Evolutionary conservation across 2,113 vertebrate species (phyloP).

Genomic region (Nansenia antarctica): DNA sequence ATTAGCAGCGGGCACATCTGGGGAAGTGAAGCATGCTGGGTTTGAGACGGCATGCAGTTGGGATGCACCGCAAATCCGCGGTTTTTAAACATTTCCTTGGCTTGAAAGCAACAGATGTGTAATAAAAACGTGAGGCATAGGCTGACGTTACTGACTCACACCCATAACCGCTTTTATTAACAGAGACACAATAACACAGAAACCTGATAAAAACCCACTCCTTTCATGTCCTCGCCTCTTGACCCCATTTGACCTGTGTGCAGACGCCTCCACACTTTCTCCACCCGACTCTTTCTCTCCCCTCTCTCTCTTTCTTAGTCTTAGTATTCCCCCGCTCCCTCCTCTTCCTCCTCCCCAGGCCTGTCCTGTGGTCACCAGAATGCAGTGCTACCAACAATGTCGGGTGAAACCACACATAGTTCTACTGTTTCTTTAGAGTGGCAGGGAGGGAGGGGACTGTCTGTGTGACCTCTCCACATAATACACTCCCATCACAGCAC

Average conservation of each 20-base stretch:
- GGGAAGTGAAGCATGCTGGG: slow-evolving; percentile 36
- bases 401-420: background rate
- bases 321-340: background rate
- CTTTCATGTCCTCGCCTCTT: slow-evolving; percentile 9
- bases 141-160: slow-evolving; percentile 38
- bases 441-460: slow-evolving; percentile 7
- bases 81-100: slow-evolving; percentile 55
- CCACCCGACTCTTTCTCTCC: slow-evolving; percentile 5
- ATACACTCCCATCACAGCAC: slow-evolving; percentile 42
- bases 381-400: slow-evolving; percentile 6
- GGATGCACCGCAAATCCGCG: slow-evolving; percentile 41
- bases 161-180: slow-evolving; percentile 52
- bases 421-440: background rate
- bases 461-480: slow-evolving; percentile 54
- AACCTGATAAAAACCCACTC: slow-evolving; percentile 13
- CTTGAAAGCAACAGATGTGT: slow-evolving; percentile 65
- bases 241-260: slow-evolving; percentile 41
- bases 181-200: slow-evolving; percentile 43
- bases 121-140: slow-evolving; percentile 49
- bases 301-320: background rate
- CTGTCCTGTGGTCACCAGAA: slow-evolving; percentile 37
- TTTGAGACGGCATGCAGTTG: slow-evolving; percentile 49
- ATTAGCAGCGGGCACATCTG: slow-evolving; percentile 56
- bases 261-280: slow-evolving; percentile 26
- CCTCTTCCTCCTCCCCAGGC: background rate